Base-by-base conservation (phyloP, 2,113 vertebrate species). In the Coptodon rendalli region DNA sequence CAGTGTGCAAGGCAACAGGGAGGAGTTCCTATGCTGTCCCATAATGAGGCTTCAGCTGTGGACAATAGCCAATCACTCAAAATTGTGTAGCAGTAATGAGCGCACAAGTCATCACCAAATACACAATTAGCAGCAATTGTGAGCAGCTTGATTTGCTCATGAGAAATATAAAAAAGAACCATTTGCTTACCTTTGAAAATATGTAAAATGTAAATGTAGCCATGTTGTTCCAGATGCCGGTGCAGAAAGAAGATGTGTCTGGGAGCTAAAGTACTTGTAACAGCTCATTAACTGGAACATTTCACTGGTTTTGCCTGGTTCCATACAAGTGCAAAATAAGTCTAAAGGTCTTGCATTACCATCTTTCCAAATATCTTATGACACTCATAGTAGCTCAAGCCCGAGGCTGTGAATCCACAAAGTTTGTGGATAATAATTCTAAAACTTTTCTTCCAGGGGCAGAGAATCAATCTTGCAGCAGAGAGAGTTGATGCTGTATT, bases 1-100 rank as follows among this genome's bases (percentile, higher is more conserved):
- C 52, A 84, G 50, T 81, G 45, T 50, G 80, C 53, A 68, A 45
- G 19, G 52, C 76, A 82, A 56, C 38, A 71, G 87, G 82, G 43
- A 88, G n/a, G 71, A 90, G 56, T 53, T 88, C 31, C 82, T 79
- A 50, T 71, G 54, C 45, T 50, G 85, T 78, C 40, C 63, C 48
- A 45, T 88, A 90, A 92, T 81, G 63, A 56, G 16, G 68, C 80
- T 89, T 89, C 71, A 84, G 85, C 89, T 85, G 59, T 45, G 68
- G 86, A 93, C 91, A 90, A 91, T 84, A 61, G 54, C 22, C 86
- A 86, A 80, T 90, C 84, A 86, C 52, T 93, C 54, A 90, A 88
- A 91, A 81, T 16, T 71, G 53, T 66, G 27, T 9, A 10, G 48
- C 80, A 27, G 66, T 66, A 86, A 82, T 81, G 59, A 88, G 52